phyloP scores from a whole-genome alignment of 2,113 vertebrate species.

The Melanostigma gelatinosum region DNA sequence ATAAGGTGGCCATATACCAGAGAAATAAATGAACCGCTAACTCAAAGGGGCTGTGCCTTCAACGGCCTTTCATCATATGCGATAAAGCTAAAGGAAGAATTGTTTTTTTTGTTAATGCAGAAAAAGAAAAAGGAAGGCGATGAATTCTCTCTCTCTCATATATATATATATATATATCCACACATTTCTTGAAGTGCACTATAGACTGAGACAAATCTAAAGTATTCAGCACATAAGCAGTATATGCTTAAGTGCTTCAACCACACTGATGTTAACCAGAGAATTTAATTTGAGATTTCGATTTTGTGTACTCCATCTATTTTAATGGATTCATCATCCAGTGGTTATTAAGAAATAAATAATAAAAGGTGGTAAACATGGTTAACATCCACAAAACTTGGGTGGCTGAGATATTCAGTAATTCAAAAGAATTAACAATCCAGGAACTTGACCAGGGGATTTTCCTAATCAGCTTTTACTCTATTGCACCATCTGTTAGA shows the following conservation, averaged over 20 bases:
- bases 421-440: conserved; percentile 35
- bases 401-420: conserved; percentile 32
- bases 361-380: conserved; percentile 13
- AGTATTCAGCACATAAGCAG: conserved; percentile 9
- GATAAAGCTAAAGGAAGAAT: conserved; percentile 54
- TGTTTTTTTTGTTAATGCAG: conserved; percentile 45
- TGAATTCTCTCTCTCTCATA: conserved; percentile 39
- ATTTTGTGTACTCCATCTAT: conserved; percentile 41
- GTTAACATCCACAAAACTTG: conserved; percentile 27
- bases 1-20: conserved; percentile 22
- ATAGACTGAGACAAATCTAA: neutral
- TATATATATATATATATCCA: neutral
- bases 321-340: conserved; percentile 44
- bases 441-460: conserved; percentile 58
- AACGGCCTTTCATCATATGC: conserved; percentile 57
- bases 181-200: neutral
- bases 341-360: conserved; percentile 31
- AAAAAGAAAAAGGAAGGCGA: conserved; percentile 27
- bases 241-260: conserved; percentile 11
- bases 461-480: conserved; percentile 61
- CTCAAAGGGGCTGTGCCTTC: conserved; percentile 25
- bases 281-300: conserved; percentile 26
- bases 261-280: conserved; percentile 8
- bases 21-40: conserved; percentile 59
- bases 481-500: conserved; percentile 67